These are phyloP conservation scores for Hirtodrosophila cameraria DNA, from an alignment of 2,888 invertebrate genomes.

Conservation along the genomic window DNA sequence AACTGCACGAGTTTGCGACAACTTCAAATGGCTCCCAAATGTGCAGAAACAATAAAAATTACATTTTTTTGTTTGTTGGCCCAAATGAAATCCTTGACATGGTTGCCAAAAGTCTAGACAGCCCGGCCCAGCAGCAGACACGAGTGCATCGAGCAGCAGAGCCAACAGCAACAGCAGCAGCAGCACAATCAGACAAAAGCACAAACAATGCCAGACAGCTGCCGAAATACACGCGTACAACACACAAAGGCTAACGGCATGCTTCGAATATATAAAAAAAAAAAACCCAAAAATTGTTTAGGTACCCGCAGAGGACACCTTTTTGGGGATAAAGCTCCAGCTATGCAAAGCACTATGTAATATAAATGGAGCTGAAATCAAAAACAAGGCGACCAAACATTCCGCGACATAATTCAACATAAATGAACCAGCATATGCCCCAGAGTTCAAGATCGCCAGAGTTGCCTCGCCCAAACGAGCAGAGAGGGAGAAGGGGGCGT, in stretches of 20 bases:
- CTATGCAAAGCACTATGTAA: conserved; percentile 52
- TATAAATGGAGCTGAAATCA: conserved; percentile 31
- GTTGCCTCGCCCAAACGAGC: background rate
- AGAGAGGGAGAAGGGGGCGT: conserved; percentile 3
- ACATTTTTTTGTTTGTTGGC: conserved; percentile 34
- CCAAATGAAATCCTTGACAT: conserved; percentile 57
- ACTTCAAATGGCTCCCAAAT: conserved; percentile 42
- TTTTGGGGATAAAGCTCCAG: conserved; percentile 13
- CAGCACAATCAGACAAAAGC: conserved; percentile 6
- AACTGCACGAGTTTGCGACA: conserved; percentile 40
- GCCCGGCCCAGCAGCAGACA: conserved; percentile 28
- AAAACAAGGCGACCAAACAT: conserved; percentile 33
- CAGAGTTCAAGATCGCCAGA: conserved; percentile 47
- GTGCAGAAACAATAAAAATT: conserved; percentile 64
- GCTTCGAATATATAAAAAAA: background rate
- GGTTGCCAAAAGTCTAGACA: conserved; percentile 73
- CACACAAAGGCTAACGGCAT: background rate
- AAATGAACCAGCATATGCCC: conserved; percentile 44
- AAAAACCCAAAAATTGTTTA: conserved; percentile 7
- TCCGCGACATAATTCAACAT: conserved; percentile 59
- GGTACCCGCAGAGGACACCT: conserved; percentile 39
- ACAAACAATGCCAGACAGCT: conserved; percentile 48
- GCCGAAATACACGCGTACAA: conserved; percentile 45
- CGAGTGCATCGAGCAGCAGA: background rate
- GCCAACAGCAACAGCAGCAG: too few relatives aligned